Evolutionary conservation across 1,140 invertebrate genomes (phyloP).

Genomic region (Drosophila pectinifera): DNA sequence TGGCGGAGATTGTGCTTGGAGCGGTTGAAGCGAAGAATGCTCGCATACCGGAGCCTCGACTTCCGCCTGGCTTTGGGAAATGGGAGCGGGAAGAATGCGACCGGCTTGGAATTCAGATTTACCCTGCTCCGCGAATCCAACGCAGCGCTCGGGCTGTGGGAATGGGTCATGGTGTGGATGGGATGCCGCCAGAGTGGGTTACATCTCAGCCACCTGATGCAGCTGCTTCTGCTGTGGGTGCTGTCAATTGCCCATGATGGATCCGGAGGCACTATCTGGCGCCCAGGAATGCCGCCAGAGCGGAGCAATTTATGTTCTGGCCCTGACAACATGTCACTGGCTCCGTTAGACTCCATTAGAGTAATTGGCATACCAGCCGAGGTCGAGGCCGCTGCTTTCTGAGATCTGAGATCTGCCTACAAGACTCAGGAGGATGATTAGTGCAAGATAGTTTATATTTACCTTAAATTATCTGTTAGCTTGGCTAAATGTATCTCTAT

Average conservation of each 20-base stretch:
- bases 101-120: constrained; percentile 60
- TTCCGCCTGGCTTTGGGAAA: constrained; percentile 71
- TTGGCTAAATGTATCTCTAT: too few species aligned
- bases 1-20: constrained; percentile 15
- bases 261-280: constrained; percentile 22
- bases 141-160: constrained; percentile 63
- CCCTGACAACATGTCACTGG: constrained; percentile 5
- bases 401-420: neutral
- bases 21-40: constrained; percentile 37
- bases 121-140: constrained; percentile 30
- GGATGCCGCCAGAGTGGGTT: too few species aligned
- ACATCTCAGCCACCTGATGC: too few species aligned
- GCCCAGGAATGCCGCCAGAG: constrained; percentile 38
- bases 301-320: constrained; percentile 20
- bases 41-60: constrained; percentile 64
- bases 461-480: neutral
- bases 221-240: constrained; percentile 32
- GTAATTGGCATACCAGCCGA: constrained; percentile 10
- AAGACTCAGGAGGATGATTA: neutral
- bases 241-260: constrained; percentile 24
- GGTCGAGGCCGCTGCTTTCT: constrained; percentile 3
- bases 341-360: constrained; percentile 18
- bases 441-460: neutral
- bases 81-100: constrained; percentile 54
- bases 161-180: constrained; percentile 69